Conservation (phyloP, 2,113 vertebrate species). For the Shinisaurus crocodilurus region DNA sequence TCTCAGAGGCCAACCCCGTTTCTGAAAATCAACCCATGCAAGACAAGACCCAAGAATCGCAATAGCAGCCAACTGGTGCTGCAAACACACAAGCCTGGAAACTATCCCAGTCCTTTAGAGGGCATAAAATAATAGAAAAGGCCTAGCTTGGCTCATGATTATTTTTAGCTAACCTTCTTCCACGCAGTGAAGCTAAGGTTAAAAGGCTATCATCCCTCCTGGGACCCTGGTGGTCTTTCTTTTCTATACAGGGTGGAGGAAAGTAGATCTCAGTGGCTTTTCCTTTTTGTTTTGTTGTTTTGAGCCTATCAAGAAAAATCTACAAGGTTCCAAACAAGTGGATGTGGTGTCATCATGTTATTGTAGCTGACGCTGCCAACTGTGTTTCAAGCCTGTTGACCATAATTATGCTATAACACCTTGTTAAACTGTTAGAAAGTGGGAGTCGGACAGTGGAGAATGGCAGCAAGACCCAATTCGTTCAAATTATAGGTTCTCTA, state of each 20-base stretch:
- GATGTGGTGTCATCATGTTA: slow-evolving; percentile 22
- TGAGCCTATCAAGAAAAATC: slow-evolving; percentile 18
- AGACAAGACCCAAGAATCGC: not conserved
- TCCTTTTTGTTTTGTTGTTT: slow-evolving; percentile 40
- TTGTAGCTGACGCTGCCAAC: slow-evolving; percentile 38
- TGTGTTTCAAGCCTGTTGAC: slow-evolving; percentile 37
- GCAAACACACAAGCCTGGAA: not conserved
- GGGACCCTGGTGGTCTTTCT: not conserved
- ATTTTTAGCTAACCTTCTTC: slow-evolving; percentile 5
- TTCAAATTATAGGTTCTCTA: not conserved
- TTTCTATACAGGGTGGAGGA: not conserved
- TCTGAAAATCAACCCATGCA: not conserved
- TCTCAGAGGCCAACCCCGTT: not conserved
- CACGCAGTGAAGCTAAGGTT: not conserved
- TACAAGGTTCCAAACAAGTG: slow-evolving; percentile 17
- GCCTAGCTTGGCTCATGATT: fast-evolving
- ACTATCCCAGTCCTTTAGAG: not conserved
- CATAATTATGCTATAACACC: slow-evolving; percentile 46
- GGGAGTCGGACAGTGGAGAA: not conserved
- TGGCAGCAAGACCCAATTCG: not conserved
- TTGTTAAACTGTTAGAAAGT: slow-evolving; percentile 12
- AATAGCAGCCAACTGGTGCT: not conserved
- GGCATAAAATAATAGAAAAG: slow-evolving; percentile 10
- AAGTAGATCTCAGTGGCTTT: not conserved
- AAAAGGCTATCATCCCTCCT: not conserved